These are phyloP conservation scores for Pterocles burchelli DNA, from an alignment of 2,113 vertebrate species.

Conservation along the genomic window DNA sequence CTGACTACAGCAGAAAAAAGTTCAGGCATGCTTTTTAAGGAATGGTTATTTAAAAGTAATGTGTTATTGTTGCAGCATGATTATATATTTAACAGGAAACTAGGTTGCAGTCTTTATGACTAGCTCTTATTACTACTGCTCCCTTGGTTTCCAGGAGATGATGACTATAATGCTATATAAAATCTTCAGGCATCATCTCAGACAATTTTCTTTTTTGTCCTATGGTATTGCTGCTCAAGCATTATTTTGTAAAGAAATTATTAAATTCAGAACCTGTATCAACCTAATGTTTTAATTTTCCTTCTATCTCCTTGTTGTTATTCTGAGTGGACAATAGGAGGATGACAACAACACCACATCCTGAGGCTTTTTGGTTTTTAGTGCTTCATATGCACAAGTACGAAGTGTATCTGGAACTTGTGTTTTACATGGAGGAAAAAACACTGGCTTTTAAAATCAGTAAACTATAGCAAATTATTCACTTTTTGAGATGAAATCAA, in stretches of 20 bases:
- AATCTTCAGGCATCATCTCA: not conserved
- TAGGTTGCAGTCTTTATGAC: constrained; percentile 35
- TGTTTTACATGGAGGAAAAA: not conserved
- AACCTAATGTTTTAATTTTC: not conserved
- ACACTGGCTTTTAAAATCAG: not conserved
- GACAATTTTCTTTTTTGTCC: not conserved
- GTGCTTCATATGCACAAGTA: not conserved
- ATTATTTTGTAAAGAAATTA: not conserved
- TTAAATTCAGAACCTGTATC: not conserved
- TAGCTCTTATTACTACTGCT: constrained; percentile 18
- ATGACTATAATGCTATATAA: constrained; percentile 7
- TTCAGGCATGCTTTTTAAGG: not conserved
- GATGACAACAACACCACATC: not conserved
- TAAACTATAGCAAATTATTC: not conserved
- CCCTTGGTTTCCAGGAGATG: constrained; percentile 31
- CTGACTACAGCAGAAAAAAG: constrained; percentile 11
- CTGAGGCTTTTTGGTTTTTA: not conserved
- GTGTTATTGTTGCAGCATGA: constrained; percentile 28
- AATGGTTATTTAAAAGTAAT: constrained; percentile 45
- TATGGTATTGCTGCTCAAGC: not conserved
- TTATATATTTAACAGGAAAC: constrained; percentile 54
- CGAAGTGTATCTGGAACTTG: not conserved
- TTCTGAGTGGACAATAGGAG: not conserved
- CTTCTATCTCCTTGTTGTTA: not conserved
- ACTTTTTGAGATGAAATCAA: not conserved